phyloP scores from a whole-genome alignment of 2,888 invertebrate species.

The Platycnemis pennipes region DNA sequence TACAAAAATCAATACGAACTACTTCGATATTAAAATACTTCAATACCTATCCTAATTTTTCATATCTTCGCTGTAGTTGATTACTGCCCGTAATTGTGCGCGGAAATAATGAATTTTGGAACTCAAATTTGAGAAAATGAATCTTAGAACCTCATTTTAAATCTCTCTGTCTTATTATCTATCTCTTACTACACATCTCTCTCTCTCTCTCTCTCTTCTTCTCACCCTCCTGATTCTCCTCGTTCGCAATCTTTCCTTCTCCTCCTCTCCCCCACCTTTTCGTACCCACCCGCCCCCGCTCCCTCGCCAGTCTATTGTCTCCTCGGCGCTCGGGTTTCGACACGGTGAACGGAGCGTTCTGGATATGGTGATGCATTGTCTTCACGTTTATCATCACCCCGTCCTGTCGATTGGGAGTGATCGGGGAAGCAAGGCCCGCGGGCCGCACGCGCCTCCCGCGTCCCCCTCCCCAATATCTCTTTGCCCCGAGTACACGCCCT shows the following conservation, averaged over 20 bases:
- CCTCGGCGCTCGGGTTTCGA: not conserved
- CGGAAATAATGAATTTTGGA: too few species aligned
- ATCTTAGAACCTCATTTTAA: too few species aligned
- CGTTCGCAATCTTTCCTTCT: not conserved
- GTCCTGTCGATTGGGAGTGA: not conserved
- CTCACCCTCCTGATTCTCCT: not conserved
- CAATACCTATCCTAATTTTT: too few species aligned
- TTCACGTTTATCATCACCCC: not conserved
- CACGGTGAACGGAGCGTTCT: slow-evolving; percentile 18
- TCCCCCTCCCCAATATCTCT: not conserved
- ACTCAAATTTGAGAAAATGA: too few species aligned
- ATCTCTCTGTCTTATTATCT: too few species aligned
- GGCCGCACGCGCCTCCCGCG: not conserved
- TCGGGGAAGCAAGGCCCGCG: not conserved
- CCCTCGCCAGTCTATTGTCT: slow-evolving; percentile 1
- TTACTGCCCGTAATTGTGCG: too few species aligned
- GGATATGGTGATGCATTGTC: slow-evolving; percentile 28
- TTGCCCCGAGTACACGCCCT: not conserved
- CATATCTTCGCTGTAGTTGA: too few species aligned
- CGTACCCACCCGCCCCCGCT: not conserved
- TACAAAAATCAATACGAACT: too few species aligned
- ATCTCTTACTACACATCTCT: not conserved
- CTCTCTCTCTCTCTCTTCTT: not conserved
- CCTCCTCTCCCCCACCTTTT: not conserved
- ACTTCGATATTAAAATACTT: too few species aligned